Evolutionary conservation across 1,140 invertebrate species (phyloP).

Genomic region (Pissodes strobi): DNA sequence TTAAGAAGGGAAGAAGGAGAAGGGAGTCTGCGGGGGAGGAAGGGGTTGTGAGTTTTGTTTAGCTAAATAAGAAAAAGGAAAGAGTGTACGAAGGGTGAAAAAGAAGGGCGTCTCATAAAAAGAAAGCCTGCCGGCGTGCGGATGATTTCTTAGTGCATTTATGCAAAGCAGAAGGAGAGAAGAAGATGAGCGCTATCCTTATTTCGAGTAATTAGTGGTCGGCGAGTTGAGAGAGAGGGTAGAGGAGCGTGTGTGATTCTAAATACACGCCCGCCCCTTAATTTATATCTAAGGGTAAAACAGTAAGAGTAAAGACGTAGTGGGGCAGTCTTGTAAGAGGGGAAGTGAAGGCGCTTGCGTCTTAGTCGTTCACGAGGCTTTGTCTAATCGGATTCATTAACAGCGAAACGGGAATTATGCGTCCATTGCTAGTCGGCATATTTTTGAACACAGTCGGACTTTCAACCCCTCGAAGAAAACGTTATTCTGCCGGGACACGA

Average conservation of each 20-base stretch:
- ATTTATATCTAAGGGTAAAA: conserved; percentile 58
- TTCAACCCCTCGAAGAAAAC: conserved; percentile 48
- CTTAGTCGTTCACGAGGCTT: conserved; percentile 56
- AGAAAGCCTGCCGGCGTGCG: conserved; percentile 40
- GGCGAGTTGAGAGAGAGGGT: conserved; percentile 46
- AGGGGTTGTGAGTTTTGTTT: conserved; percentile 44
- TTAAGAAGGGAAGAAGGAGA: neutral
- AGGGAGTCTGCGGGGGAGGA: conserved; percentile 17
- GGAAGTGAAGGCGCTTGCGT: conserved; percentile 56
- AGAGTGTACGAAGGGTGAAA: conserved; percentile 46
- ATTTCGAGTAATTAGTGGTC: conserved; percentile 55
- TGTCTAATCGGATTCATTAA: conserved; percentile 64
- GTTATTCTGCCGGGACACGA: conserved; percentile 44
- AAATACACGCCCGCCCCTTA: conserved; percentile 56
- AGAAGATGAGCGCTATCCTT: conserved; percentile 39
- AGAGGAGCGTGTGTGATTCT: conserved; percentile 54
- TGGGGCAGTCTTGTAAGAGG: conserved; percentile 49
- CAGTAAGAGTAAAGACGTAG: conserved; percentile 54
- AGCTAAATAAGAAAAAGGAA: conserved; percentile 46
- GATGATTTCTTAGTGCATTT: conserved; percentile 55
- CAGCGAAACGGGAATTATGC: conserved; percentile 61
- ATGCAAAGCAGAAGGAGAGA: conserved; percentile 52
- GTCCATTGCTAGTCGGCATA: conserved; percentile 59
- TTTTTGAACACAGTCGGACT: conserved; percentile 56
- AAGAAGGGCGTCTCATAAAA: conserved; percentile 43